Conservation (phyloP, 2,797 vertebrate species). For the Poeciliopsis infans region DNA sequence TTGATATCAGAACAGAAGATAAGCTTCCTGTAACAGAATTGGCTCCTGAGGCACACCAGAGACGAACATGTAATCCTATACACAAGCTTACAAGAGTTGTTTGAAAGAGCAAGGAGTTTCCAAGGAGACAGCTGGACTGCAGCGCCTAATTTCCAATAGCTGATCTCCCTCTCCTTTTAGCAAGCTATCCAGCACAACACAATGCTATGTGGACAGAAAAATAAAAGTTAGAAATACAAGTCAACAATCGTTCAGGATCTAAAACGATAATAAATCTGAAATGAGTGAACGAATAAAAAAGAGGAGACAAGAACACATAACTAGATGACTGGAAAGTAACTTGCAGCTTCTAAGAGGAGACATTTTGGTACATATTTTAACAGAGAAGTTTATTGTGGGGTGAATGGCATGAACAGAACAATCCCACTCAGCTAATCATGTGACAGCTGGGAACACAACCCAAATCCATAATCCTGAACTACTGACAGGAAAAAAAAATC, state of each 20-base stretch:
- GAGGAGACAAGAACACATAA: neutral
- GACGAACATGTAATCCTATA: neutral
- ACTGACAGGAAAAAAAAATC: neutral
- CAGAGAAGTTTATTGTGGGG: neutral
- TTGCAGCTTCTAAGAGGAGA: neutral
- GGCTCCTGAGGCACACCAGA: slow-evolving; percentile 21
- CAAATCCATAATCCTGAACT: slow-evolving; percentile 2
- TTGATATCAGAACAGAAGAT: neutral
- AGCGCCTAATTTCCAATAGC: slow-evolving; percentile 42
- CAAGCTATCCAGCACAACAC: slow-evolving; percentile 3
- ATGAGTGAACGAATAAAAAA: neutral
- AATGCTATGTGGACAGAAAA: neutral
- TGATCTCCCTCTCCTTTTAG: neutral
- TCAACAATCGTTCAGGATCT: neutral
- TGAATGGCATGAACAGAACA: slow-evolving; percentile 18
- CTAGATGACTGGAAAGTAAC: neutral
- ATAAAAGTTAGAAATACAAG: neutral
- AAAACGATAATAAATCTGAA: neutral
- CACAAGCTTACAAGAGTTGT: slow-evolving; percentile 19
- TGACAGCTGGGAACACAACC: slow-evolving; percentile 22
- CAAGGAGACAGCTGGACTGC: slow-evolving; percentile 41
- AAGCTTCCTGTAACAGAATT: neutral
- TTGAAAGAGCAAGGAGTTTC: slow-evolving; percentile 37
- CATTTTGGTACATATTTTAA: neutral
- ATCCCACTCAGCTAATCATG: slow-evolving; percentile 12